Conservation (phyloP, 1,140 invertebrate species). For the Drosophila kohkoa region DNA sequence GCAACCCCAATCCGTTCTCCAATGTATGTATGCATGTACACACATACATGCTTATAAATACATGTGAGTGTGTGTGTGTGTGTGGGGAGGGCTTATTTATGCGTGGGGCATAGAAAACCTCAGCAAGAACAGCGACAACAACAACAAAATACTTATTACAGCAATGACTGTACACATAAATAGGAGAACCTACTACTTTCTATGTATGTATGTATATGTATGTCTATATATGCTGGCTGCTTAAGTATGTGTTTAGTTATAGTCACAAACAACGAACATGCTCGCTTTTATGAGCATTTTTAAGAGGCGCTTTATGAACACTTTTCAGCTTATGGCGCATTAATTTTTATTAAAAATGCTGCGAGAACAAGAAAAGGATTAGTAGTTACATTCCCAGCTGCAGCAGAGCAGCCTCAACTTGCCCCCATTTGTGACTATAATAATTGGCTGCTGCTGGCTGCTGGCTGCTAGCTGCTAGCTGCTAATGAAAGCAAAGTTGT, state of each 20-base stretch:
- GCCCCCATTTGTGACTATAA: constrained; percentile 2
- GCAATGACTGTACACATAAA: constrained; percentile 23
- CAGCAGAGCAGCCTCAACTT: background rate
- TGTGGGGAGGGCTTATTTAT: constrained; percentile 54
- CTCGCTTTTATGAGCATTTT: constrained; percentile 46
- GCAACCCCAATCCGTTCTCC: constrained; percentile 17
- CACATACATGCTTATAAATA: background rate
- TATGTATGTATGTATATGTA: constrained; percentile 10
- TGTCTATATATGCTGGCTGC: background rate
- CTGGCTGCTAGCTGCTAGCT: background rate
- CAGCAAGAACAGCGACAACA: constrained; percentile 18
- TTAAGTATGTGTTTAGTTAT: constrained; percentile 20
- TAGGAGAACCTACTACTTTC: background rate
- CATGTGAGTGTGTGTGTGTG: constrained; percentile 2
- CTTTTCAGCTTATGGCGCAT: constrained; percentile 69
- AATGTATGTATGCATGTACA: background rate
- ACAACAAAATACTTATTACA: constrained; percentile 23
- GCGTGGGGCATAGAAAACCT: constrained; percentile 35
- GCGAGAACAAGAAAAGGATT: constrained; percentile 45
- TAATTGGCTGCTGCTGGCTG: background rate
- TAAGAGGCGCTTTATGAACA: constrained; percentile 37
- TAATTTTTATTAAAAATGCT: constrained; percentile 74
- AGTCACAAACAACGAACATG: constrained; percentile 19
- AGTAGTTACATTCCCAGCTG: background rate
- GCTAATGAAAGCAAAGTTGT: constrained; percentile 5